Percentiles rank a stretch among this genome's conserved stretches.
Evolutionary conservation across 2,113 vertebrate species (phyloP).

Genomic region (Pangasianodon gigas): DNA sequence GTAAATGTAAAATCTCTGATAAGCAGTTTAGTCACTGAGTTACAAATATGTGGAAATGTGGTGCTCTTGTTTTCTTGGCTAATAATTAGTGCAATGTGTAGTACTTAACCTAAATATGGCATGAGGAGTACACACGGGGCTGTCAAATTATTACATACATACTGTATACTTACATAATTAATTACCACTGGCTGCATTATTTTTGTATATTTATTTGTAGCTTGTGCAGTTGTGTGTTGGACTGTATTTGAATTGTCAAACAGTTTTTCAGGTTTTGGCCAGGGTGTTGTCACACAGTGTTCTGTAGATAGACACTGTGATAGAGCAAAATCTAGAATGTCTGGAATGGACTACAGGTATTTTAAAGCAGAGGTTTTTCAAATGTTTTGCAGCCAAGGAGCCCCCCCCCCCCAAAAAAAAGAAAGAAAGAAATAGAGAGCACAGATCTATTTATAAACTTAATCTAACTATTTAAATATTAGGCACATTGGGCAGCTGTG

Average conservation of each 20-base stretch:
- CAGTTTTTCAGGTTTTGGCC: neutral
- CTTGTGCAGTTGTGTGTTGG: neutral
- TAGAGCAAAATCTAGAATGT: neutral
- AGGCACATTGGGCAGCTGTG: neutral
- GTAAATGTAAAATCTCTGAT: neutral
- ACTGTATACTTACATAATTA: too few relatives aligned
- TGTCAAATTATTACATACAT: neutral
- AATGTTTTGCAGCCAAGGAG: neutral
- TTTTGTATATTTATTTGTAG: too few relatives aligned
- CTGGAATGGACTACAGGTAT: neutral
- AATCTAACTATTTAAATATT: neutral
- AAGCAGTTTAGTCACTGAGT: neutral
- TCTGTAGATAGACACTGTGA: neutral
- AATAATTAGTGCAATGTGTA: neutral
- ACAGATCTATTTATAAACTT: neutral
- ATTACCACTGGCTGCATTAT: too few relatives aligned
- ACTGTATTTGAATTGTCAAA: neutral
- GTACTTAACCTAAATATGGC: neutral
- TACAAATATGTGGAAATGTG: neutral
- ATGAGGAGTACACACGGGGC: neutral
- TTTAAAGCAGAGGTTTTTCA: neutral
- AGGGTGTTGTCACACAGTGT: neutral
- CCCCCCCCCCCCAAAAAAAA: neutral
- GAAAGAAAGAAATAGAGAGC: neutral
- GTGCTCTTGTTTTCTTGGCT: too few relatives aligned